phyloP scores from a whole-genome alignment of 2,888 invertebrate genomes.

The Schrankia costaestrigalis region DNA sequence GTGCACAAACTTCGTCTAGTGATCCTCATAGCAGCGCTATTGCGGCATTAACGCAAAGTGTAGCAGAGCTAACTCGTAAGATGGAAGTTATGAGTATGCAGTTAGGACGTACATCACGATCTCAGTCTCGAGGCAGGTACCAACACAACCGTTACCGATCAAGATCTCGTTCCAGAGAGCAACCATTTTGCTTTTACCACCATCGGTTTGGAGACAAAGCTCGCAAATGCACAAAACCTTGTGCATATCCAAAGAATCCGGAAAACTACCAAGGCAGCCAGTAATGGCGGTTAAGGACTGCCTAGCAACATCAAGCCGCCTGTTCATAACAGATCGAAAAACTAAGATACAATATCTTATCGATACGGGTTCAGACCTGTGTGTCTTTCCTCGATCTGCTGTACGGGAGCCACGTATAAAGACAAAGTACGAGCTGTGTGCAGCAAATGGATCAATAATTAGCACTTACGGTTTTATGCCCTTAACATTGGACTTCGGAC shows the following conservation, averaged over 20 bases:
- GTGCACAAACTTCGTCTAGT: no score
- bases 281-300: conserved; percentile 7
- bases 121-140: neutral
- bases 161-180: neutral
- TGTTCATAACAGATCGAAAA: conserved; percentile 9
- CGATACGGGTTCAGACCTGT: conserved; percentile 4
- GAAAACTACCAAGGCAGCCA: conserved; percentile 7
- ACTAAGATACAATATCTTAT: conserved; percentile 7
- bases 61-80: no score
- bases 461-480: conserved; percentile 8
- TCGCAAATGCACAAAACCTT: neutral
- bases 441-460: conserved; percentile 10
- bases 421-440: conserved; percentile 8
- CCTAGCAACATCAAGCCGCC: conserved; percentile 6
- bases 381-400: conserved; percentile 8
- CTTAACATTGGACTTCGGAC: conserved; percentile 2
- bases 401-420: conserved; percentile 4
- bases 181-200: neutral
- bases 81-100: no score
- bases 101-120: no score
- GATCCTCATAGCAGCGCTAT: no score
- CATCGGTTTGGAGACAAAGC: neutral
- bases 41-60: no score
- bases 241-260: conserved; percentile 1
- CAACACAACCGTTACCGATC: neutral